phyloP scores from a whole-genome alignment of 2,113 vertebrate species.

The Redunca redunca region DNA sequence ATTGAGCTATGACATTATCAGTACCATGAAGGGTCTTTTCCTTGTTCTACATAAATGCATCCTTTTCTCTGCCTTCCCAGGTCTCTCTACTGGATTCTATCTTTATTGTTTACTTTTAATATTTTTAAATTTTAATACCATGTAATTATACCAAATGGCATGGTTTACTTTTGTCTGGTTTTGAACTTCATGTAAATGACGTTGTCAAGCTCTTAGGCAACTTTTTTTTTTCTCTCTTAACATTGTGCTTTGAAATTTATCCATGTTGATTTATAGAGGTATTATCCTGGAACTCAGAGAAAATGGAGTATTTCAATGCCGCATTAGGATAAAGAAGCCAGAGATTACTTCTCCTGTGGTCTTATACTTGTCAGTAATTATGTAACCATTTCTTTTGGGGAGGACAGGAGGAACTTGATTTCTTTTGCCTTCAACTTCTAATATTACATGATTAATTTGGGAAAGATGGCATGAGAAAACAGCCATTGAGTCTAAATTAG shows the following conservation, averaged over 20 bases:
- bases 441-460: not conserved
- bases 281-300: not conserved
- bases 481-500: not conserved
- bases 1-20: not conserved
- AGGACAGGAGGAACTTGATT: not conserved
- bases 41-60: not conserved
- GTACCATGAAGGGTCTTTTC: not conserved
- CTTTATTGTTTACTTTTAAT: not conserved
- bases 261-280: too few relatives aligned
- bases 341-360: not conserved
- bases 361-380: not conserved
- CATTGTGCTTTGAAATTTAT: not conserved
- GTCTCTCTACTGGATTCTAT: not conserved
- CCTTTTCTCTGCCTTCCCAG: not conserved
- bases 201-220: not conserved
- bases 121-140: not conserved
- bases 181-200: not conserved
- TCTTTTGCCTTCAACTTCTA: not conserved
- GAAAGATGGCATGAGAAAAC: not conserved
- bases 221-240: not conserved
- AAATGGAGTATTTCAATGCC: not conserved
- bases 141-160: not conserved
- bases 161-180: not conserved
- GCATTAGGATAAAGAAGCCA: not conserved
- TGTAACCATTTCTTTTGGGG: not conserved